Evolutionary conservation across 2,888 invertebrate species (phyloP).

Genomic region (Clepsis dumicolana): DNA sequence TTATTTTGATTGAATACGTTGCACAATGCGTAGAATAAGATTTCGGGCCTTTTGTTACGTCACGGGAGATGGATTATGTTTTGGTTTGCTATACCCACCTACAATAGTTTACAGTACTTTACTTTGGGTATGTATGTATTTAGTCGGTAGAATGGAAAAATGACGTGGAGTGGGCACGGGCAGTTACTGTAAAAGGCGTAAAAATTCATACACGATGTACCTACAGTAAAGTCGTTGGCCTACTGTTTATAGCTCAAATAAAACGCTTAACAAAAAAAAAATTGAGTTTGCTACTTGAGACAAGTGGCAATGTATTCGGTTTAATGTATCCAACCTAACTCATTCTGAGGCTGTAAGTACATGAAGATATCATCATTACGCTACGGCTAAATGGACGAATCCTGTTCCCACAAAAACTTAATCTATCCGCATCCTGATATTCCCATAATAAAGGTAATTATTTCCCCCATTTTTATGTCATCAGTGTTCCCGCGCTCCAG

Average conservation of each 20-base stretch:
- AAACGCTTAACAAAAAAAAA: too few relatives aligned
- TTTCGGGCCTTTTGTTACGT: conserved; percentile 31
- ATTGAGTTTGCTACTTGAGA: too few relatives aligned
- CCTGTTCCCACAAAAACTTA: conserved; percentile 34
- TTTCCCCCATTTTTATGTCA: conserved; percentile 37
- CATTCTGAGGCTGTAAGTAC: not conserved
- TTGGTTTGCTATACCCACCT: conserved; percentile 31
- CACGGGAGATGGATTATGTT: conserved; percentile 36
- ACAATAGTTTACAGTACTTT: too few relatives aligned
- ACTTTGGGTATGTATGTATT: not conserved
- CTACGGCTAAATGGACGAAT: conserved; percentile 4
- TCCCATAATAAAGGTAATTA: conserved; percentile 41
- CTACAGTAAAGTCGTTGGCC: too few relatives aligned
- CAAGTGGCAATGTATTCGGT: too few relatives aligned
- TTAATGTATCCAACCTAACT: not conserved
- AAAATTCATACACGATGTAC: too few relatives aligned
- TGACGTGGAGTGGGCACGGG: not conserved
- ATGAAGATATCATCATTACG: conserved; percentile 14
- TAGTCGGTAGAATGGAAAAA: not conserved
- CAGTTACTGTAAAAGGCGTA: too few relatives aligned
- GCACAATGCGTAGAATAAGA: conserved; percentile 34
- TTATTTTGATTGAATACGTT: conserved; percentile 47
- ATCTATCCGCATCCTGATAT: conserved; percentile 37
- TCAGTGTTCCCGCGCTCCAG: conserved; percentile 54
- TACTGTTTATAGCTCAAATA: too few relatives aligned